These are phyloP conservation scores for Ailurus styani DNA, from an alignment of 2,113 vertebrate species.

Conservation along the genomic window DNA sequence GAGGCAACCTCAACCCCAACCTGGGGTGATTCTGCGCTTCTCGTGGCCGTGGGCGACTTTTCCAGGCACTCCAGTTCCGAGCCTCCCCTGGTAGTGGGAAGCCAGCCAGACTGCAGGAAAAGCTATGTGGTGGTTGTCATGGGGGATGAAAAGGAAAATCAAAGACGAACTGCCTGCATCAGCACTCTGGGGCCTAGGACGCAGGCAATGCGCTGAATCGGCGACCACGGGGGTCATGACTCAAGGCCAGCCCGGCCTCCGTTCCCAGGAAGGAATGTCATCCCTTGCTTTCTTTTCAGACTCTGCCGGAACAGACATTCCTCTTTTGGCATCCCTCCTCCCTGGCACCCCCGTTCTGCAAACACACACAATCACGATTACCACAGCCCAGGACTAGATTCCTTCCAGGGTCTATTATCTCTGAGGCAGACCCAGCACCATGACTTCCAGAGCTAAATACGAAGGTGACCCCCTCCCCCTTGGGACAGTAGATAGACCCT, in stretches of 20 bases:
- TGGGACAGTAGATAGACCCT: not conserved
- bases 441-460: not conserved
- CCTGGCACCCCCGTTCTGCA: not conserved
- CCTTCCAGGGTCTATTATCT: not conserved
- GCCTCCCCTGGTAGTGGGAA: not conserved
- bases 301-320: not conserved
- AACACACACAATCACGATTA: not conserved
- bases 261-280: not conserved
- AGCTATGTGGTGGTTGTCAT: constrained; percentile 28
- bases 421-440: not conserved
- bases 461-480: not conserved
- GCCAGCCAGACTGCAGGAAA: constrained; percentile 48
- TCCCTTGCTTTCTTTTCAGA: not conserved
- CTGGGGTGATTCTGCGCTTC: not conserved
- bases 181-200: constrained; percentile 67
- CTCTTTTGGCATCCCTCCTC: not conserved
- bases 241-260: not conserved
- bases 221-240: constrained; percentile 26
- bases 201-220: constrained; percentile 71
- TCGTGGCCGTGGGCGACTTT: not conserved
- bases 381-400: not conserved
- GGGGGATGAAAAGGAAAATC: constrained; percentile 52
- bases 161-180: constrained; percentile 66
- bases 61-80: constrained; percentile 1
- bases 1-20: not conserved